Evolutionary conservation across 2,888 invertebrate genomes (phyloP).

Genomic region (Eristalis arbustorum): DNA sequence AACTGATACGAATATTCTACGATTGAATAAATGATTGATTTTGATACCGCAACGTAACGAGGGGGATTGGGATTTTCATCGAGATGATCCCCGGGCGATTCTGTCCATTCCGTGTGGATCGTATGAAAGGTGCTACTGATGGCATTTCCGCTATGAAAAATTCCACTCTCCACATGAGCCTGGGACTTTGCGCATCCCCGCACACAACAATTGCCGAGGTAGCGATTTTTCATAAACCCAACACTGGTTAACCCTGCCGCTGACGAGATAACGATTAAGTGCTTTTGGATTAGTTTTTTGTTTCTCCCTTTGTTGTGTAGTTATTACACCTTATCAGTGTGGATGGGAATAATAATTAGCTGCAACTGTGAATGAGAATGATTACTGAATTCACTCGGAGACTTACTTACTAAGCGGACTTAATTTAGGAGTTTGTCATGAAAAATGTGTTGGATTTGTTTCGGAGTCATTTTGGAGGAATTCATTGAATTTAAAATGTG

Average conservation of each 20-base stretch:
- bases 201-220: not conserved
- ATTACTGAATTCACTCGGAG: not conserved
- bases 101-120: no score
- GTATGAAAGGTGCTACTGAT: not conserved
- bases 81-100: not conserved
- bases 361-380: slow-evolving; percentile 13
- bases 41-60: not conserved
- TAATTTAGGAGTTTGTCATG: not conserved
- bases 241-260: not conserved
- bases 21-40: not conserved
- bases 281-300: not conserved
- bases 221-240: not conserved
- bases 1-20: not conserved
- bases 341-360: slow-evolving; percentile 27
- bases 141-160: not conserved
- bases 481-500: no score
- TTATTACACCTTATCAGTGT: slow-evolving; percentile 22
- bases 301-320: not conserved
- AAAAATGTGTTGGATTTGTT: no score
- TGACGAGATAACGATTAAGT: slow-evolving; percentile 25
- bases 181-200: not conserved
- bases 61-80: not conserved
- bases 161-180: not conserved
- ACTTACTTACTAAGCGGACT: not conserved
- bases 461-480: no score